Evolutionary conservation across 2,113 vertebrate species (phyloP).

Genomic region (Notothenia rossii): DNA sequence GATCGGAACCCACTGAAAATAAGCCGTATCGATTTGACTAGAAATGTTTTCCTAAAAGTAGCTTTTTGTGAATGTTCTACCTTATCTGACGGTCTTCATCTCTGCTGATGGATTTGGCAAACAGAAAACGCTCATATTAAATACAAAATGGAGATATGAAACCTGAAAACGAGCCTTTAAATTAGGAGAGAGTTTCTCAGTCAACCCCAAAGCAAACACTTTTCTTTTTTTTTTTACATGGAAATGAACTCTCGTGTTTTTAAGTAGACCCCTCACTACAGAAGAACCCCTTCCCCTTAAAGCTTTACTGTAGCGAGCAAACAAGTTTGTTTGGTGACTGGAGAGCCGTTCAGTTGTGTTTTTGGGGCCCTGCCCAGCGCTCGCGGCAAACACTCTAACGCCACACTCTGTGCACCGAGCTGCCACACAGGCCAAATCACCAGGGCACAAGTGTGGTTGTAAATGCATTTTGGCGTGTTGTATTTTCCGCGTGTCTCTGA

Average conservation of each 20-base stretch:
- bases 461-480: slow-evolving; percentile 33
- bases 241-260: slow-evolving; percentile 40
- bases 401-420: slow-evolving; percentile 47
- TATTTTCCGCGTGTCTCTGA: neutral
- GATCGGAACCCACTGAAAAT: neutral
- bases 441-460: slow-evolving; percentile 30
- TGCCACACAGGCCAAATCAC: slow-evolving; percentile 59
- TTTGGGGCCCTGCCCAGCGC: slow-evolving; percentile 61
- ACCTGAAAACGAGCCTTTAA: neutral
- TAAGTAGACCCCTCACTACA: slow-evolving; percentile 23
- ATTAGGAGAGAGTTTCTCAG: neutral
- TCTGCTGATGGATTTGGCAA: too few relatives aligned
- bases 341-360: slow-evolving; percentile 63
- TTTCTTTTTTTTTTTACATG: neutral
- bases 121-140: too few relatives aligned
- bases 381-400: slow-evolving; percentile 46
- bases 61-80: too few relatives aligned
- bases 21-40: neutral
- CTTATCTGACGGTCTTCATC: too few relatives aligned
- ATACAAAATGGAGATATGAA: too few relatives aligned
- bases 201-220: slow-evolving; percentile 17
- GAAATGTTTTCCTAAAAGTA: too few relatives aligned
- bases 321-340: slow-evolving; percentile 59
- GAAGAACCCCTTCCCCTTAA: slow-evolving; percentile 17
- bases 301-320: slow-evolving; percentile 46